Conservation (phyloP, 64 coral and sea anemone genomes). For the Pocillopora verrucosa region DNA sequence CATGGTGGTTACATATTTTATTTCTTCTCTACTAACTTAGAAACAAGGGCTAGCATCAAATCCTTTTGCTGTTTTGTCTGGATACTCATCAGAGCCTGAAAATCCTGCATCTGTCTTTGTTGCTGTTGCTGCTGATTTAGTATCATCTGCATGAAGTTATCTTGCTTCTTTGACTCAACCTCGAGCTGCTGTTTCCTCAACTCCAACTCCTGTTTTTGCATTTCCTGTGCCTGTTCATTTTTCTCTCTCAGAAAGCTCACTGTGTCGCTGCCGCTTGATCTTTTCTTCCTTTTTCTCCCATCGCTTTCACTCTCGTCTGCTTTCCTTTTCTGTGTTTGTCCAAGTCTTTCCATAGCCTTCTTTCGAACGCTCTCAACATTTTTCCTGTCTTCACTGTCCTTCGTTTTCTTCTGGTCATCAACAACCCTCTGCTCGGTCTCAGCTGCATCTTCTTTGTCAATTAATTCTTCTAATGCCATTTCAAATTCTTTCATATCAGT, state of each 20-base stretch:
- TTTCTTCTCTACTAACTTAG: slow-evolving; percentile 43
- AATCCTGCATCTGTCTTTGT: slow-evolving; percentile 58
- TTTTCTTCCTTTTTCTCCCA: slow-evolving; percentile 37
- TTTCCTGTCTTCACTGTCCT: no score
- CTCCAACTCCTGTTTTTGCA: slow-evolving; percentile 52
- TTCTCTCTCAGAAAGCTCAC: slow-evolving; percentile 36
- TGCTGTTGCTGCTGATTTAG: slow-evolving; percentile 59
- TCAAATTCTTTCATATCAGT: no score
- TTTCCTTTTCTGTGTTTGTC: slow-evolving; percentile 3
- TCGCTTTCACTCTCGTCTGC: slow-evolving; percentile 9
- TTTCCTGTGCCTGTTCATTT: slow-evolving; percentile 38
- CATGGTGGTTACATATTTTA: slow-evolving; percentile 15
- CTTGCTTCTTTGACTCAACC: slow-evolving; percentile 39
- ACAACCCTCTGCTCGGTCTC: no score
- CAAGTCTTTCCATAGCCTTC: slow-evolving; percentile 29
- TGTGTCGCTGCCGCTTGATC: slow-evolving; percentile 48
- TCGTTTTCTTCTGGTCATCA: no score
- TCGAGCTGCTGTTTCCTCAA: slow-evolving; percentile 41
- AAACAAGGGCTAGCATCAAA: slow-evolving; percentile 31
- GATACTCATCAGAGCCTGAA: slow-evolving; percentile 49
- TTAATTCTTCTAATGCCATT: no score
- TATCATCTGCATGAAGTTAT: slow-evolving; percentile 65
- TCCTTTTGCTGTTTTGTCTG: slow-evolving; percentile 55
- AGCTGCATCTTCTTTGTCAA: no score
- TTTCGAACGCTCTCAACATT: no score